Base-by-base conservation (phyloP, 2,888 invertebrate species). In the Troglohyphantes excavatus region DNA sequence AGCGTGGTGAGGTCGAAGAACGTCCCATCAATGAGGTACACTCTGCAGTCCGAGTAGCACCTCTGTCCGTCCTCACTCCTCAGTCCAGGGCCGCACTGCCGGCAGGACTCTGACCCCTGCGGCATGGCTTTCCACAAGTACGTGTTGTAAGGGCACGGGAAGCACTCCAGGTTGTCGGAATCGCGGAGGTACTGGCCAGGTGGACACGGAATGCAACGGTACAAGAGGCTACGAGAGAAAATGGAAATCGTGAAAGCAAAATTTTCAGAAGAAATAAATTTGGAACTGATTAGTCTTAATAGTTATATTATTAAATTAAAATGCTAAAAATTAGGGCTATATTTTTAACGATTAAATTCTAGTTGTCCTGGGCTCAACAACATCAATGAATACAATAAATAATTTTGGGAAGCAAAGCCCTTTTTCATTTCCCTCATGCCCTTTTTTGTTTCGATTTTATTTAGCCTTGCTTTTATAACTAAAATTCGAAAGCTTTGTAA, bases 151-250 rank as follows among this genome's bases (percentile, higher is more conserved):
- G 93, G 95, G 92, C 95, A 95, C 0, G 92, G 92, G 1, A 93
- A 92, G 92, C 95, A 95, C 33, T 93, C 91, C 79, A 93, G 92
- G 5, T 92, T 91, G 27, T 93, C 92, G 76, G 93, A 93, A 39
- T 78, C 78, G 39, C 90, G 85, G 86, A 95, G 93, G 92, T 94
- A 95, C 67, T 94, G 93, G 2, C 95, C 95, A 59, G 93, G 92
- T 2, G 94, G 94, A 92, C 95, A 95, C 0, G 95, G 94, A 19
- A 94, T 93, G 92, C 95, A 95, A 2, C 94, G 94, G 91, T 67
- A 85, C 65, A 89, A 13, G 3, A 83, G 13, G 0, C 89, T 89
- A 53, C 2, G 17, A 27, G 13, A 39, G 0, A 39, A 1, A 39
- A 67, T 27, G 0, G 9, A 19, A 46, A 9, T 61, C 2, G 0